Evolutionary conservation across 2,888 invertebrate species (phyloP).

Genomic region (Campopleginae sp.): DNA sequence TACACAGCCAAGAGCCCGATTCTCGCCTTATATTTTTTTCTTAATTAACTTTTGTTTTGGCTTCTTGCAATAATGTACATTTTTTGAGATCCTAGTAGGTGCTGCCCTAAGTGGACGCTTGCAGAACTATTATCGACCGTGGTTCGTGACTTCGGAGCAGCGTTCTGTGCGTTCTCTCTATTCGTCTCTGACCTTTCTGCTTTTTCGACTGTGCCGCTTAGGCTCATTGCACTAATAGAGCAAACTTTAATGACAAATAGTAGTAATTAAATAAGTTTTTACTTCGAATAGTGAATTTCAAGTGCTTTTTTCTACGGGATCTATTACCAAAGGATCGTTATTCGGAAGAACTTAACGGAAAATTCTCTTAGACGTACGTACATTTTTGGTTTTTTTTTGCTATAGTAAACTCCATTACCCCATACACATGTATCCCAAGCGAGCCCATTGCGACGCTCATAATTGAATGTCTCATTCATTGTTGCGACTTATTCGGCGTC

Average conservation of each 20-base stretch:
- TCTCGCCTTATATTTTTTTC: background rate
- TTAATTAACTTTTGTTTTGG: background rate
- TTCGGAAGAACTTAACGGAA: background rate
- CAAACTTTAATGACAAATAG: conserved; percentile 20
- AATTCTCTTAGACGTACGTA: conserved; percentile 14
- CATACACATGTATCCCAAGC: conserved; percentile 27
- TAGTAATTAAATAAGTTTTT: conserved; percentile 4
- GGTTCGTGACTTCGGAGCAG: background rate
- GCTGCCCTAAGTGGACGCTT: conserved; percentile 1
- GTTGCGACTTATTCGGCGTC: conserved; percentile 11
- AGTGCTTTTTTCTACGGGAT: background rate
- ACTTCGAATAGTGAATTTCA: conserved; percentile 12
- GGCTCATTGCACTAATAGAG: conserved; percentile 6
- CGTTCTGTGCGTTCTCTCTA: conserved; percentile 26
- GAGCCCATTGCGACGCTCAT: conserved; percentile 31
- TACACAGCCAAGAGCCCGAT: background rate
- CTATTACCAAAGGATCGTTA: background rate
- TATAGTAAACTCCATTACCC: conserved; percentile 12
- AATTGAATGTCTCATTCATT: conserved; percentile 15
- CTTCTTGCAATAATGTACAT: background rate
- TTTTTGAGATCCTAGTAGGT: background rate
- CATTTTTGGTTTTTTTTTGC: background rate
- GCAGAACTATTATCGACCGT: conserved; percentile 35
- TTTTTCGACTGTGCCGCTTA: conserved; percentile 37
- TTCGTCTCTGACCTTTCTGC: conserved; percentile 40